Percentiles rank a stretch among this genome's conserved stretches.
Evolutionary conservation across 2,888 invertebrate genomes (phyloP).

Genomic region (Phengaris arion): DNA sequence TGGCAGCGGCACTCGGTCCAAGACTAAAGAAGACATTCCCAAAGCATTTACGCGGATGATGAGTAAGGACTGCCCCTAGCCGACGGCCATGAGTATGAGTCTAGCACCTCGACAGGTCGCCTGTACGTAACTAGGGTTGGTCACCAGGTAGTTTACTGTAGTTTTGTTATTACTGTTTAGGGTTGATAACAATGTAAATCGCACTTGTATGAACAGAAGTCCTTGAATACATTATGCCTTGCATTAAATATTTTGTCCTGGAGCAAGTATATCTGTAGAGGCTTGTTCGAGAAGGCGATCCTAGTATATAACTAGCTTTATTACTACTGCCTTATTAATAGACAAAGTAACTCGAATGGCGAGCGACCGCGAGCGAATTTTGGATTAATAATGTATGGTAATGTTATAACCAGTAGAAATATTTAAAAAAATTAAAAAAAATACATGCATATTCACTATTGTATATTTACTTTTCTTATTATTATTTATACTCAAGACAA

Average conservation of each 20-base stretch:
- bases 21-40: constrained; percentile 92
- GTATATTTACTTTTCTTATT: background rate
- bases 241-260: background rate
- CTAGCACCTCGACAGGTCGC: constrained; percentile 37
- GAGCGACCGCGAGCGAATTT: background rate
- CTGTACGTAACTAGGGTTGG: constrained; percentile 18
- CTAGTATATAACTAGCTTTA: background rate
- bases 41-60: constrained; percentile 83
- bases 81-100: constrained; percentile 31
- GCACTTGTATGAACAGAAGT: background rate
- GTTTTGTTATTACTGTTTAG: constrained; percentile 19
- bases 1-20: constrained; percentile 84
- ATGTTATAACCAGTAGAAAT: no score
- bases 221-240: background rate
- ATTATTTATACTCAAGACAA: constrained; percentile 16
- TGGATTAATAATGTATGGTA: no score
- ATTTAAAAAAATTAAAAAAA: no score
- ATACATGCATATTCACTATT: background rate
- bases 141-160: constrained; percentile 12
- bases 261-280: background rate
- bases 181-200: constrained; percentile 4
- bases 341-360: background rate
- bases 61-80: constrained; percentile 70
- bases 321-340: background rate
- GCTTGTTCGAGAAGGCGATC: background rate